Evolutionary conservation across 2,888 invertebrate genomes (phyloP).

Genomic region (Formica aserva): DNA sequence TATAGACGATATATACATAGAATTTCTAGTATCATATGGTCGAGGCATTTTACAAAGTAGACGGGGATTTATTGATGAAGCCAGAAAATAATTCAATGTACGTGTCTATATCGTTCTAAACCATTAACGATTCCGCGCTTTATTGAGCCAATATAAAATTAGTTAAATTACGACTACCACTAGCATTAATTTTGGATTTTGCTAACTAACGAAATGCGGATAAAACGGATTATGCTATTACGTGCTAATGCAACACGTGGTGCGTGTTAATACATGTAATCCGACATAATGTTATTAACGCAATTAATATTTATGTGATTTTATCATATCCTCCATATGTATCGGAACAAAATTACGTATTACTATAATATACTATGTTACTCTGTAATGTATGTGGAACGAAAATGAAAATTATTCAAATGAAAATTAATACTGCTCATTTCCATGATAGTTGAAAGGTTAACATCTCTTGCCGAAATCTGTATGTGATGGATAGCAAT

Average conservation of each 20-base stretch:
- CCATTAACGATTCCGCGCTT: slow-evolving; percentile 45
- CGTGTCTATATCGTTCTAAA: slow-evolving; percentile 29
- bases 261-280: slow-evolving; percentile 38
- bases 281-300: slow-evolving; percentile 26
- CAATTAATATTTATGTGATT: slow-evolving; percentile 29
- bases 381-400: not conserved
- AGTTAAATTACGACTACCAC: slow-evolving; percentile 34
- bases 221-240: slow-evolving; percentile 43
- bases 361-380: not conserved
- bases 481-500: not conserved
- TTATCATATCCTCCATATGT: not conserved
- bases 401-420: slow-evolving; percentile 15
- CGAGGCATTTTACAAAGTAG: slow-evolving; percentile 38
- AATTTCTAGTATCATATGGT: slow-evolving; percentile 31
- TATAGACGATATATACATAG: slow-evolving; percentile 15
- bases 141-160: slow-evolving; percentile 40
- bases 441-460: not conserved
- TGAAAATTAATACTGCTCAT: not conserved
- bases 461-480: not conserved
- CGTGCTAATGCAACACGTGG: slow-evolving; percentile 41
- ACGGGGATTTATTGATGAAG: slow-evolving; percentile 37
- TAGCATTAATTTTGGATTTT: slow-evolving; percentile 44
- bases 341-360: slow-evolving; percentile 23
- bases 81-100: slow-evolving; percentile 48
- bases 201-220: slow-evolving; percentile 37